Percentiles rank a stretch among this genome's conserved stretches.
Evolutionary conservation across 2,888 invertebrate genomes (phyloP).

Genomic region (Cerastis rubricosa): DNA sequence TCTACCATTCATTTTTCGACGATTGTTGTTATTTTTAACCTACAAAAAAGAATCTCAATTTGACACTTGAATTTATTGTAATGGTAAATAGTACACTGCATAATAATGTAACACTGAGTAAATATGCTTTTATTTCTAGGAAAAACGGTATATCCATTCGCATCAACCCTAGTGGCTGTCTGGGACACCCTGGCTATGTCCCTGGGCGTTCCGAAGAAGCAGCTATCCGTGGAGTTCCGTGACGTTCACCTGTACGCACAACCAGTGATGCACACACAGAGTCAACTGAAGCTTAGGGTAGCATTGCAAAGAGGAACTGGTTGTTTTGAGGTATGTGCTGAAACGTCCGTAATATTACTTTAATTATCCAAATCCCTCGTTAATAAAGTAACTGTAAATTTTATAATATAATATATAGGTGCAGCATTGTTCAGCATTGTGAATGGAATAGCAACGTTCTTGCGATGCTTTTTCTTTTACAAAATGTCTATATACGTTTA

Average conservation of each 20-base stretch:
- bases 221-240: constrained; percentile 93
- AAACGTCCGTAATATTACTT: not conserved
- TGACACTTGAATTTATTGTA: too few relatives aligned
- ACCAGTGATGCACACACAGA: constrained; percentile 90
- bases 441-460: not conserved
- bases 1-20: not conserved
- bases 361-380: not conserved
- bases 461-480: not conserved
- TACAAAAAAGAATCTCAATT: too few relatives aligned
- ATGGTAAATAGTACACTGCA: not conserved
- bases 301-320: constrained; percentile 92
- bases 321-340: constrained; percentile 88
- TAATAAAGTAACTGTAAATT: not conserved
- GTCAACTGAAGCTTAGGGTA: constrained; percentile 88
- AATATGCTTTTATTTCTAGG: constrained; percentile 76
- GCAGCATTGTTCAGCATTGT: not conserved
- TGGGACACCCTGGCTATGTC: constrained; percentile 93
- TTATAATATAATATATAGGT: too few relatives aligned
- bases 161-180: constrained; percentile 92
- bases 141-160: constrained; percentile 94
- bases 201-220: constrained; percentile 88
- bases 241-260: constrained; percentile 90
- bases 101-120: not conserved
- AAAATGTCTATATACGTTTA: not conserved
- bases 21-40: not conserved